Evolutionary conservation across 2,888 invertebrate species (phyloP).

Genomic region (Pandemis heparana): DNA sequence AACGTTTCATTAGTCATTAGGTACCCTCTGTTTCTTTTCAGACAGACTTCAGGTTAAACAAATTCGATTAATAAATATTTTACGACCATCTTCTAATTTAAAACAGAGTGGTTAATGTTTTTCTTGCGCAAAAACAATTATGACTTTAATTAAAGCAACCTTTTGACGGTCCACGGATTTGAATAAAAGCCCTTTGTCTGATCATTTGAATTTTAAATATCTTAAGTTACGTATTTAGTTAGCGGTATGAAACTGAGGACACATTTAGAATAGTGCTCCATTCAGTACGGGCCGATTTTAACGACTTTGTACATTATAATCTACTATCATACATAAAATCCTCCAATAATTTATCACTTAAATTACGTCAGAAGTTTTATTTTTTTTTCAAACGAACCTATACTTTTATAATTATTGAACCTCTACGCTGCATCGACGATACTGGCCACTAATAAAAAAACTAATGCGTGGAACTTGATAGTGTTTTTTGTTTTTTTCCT

Average conservation of each 20-base stretch:
- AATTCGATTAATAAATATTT: constrained; percentile 2
- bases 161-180: constrained; percentile 9
- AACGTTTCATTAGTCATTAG: not conserved
- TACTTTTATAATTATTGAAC: not conserved
- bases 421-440: not conserved
- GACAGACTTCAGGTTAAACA: not conserved
- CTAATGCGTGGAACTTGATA: not conserved
- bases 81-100: constrained; percentile 1
- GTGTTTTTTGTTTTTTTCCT: constrained; percentile 2
- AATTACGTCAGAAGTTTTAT: too few relatives aligned
- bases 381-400: too few relatives aligned
- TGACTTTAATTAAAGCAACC: constrained; percentile 9
- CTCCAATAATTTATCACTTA: too few relatives aligned
- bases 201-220: constrained; percentile 13
- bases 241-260: not conserved
- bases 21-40: not conserved
- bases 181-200: constrained; percentile 4
- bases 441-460: constrained; percentile 4
- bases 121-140: constrained; percentile 17
- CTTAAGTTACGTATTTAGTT: constrained; percentile 5
- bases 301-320: too few relatives aligned
- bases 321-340: too few relatives aligned
- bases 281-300: too few relatives aligned
- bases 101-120: constrained; percentile 21
- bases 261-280: too few relatives aligned